Base-by-base conservation (phyloP, 2,888 invertebrate species). In the Drosophila robusta region DNA sequence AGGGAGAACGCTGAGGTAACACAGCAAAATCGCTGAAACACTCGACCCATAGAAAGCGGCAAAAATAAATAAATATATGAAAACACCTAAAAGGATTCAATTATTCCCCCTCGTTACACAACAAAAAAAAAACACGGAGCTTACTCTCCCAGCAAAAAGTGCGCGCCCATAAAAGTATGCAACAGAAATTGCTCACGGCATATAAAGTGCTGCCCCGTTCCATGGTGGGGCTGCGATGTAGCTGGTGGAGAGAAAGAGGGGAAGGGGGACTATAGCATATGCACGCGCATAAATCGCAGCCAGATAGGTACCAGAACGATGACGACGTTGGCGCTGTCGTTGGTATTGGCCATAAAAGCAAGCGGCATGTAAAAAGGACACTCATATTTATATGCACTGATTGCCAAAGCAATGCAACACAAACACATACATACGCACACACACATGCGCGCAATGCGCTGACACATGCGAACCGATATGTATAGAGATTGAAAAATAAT, bases 1-100 rank as follows among this genome's bases (percentile, higher is more conserved):
- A n/a, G 12, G 24, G 11, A 16, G 22, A 34, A 32, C 3, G 26
- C 12, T 29, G 39, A 41, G 51, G 60, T 32, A 39, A 45, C 54
- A 57, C 29, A 51, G 64, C 24, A 61, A 69, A 74, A 70, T 67
- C 70, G 78, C 66, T 78, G 75, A 74, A 76, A 57, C 69, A 74
- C 58, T 78, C 78, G 78, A 78, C 52, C 70, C 78, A 78, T 71
- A 63, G 74, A 72, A 72, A 63, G 61, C 57, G 63, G 62, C 61
- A 65, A 78, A 76, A 72, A 71, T 70, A 70, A 74, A 75, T 75
- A 86, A 67, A 84, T 86, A 84, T 78, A 77, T 84, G 85, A 75
- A 86, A 89, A 89, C 85, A 89, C 89, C 87, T 86, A 89, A 86
- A 86, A 84, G 86, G 87, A 86, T 86, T 86, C 87, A 86, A 87